Evolutionary conservation across 2,888 invertebrate species (phyloP), one percentile per base, ranked within the genome.

Genomic region (Calameuta filiformis): DNA sequence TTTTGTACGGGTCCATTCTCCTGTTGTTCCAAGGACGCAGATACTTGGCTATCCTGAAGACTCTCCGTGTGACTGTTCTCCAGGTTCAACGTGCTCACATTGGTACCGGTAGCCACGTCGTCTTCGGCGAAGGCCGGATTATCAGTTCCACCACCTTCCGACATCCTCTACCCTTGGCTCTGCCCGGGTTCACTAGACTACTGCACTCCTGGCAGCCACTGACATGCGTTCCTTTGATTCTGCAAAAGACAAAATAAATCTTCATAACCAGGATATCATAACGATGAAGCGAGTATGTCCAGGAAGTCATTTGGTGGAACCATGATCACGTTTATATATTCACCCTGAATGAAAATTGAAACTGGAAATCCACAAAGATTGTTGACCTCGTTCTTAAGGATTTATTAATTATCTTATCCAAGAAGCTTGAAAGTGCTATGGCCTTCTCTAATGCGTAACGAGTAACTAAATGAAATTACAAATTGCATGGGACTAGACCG

Each of bases 91-190:
- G 31, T 31, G 34, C 33, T 31, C 31, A 9, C 33, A 75, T 78
- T 80, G 12, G 80, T 80, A 71, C 79, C 81, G 37, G 79, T 81
- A 82, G 82, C 83, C 40, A 90, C 90, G 69, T 90, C 90, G 77
- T 90, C 91, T 81, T 84, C 86, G 82, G 85, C 86, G 84, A 91
- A 91, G 81, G 90, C 91, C 83, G 90, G 90, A 82, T 91, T 91
- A 80, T 91, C 91, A 83, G 89, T 89, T 75, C 91, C 91, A 80
- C 84, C 80, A 74, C 71, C 71, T 71, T 34, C 71, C n/a, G 56
- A 56, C 56, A 56, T 56, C 23, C 34, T 31, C 71, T 33, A 31
- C 71, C 34, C 71, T 34, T 71, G 31, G 31, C 71, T 71, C 71
- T 71, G 31, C 71, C 31, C 31, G 71, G 31, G 71, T 34, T 71